A percentile compares a stretch with the other conserved stretches of the same genome.
These are phyloP conservation scores for Epistrophella euchroma DNA, from an alignment of 2,888 invertebrate genomes.

Conservation along the genomic window DNA sequence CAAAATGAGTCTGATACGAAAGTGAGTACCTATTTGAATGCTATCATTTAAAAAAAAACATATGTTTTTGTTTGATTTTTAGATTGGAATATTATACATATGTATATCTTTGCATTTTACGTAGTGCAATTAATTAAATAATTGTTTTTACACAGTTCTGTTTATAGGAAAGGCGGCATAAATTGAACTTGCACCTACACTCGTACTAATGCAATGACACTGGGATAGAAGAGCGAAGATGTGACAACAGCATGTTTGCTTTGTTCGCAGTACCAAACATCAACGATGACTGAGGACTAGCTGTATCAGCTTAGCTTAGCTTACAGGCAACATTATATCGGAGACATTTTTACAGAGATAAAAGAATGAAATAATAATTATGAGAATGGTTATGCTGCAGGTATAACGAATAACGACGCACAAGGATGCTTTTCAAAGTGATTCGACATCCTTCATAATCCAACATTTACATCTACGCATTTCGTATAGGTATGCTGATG, in stretches of 20 bases:
- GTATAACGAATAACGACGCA: slow-evolving; percentile 43
- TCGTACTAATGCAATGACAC: slow-evolving; percentile 63
- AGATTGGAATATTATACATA: no score
- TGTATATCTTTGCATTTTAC: no score
- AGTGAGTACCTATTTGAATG: no score
- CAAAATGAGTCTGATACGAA: no score
- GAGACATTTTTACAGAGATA: slow-evolving; percentile 28
- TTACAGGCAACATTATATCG: slow-evolving; percentile 35
- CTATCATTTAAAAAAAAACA: no score
- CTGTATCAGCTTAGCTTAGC: slow-evolving; percentile 22
- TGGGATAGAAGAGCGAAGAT: slow-evolving; percentile 45
- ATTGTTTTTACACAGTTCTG: slow-evolving; percentile 11
- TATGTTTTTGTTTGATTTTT: no score
- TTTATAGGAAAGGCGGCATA: slow-evolving; percentile 44
- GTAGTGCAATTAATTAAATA: neutral
- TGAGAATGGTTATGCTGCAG: slow-evolving; percentile 55
- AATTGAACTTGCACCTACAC: slow-evolving; percentile 66
- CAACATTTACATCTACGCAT: slow-evolving; percentile 44
- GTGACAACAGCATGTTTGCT: slow-evolving; percentile 63
- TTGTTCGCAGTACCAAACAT: slow-evolving; percentile 52
- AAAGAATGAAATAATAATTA: slow-evolving; percentile 64
- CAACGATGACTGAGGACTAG: slow-evolving; percentile 12
- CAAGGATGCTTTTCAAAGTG: slow-evolving; percentile 52
- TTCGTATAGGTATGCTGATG: slow-evolving; percentile 1
- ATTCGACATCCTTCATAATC: slow-evolving; percentile 37